Evolutionary conservation across 1,140 invertebrate species (phyloP).

Genomic region (Platorchestia sp.): DNA sequence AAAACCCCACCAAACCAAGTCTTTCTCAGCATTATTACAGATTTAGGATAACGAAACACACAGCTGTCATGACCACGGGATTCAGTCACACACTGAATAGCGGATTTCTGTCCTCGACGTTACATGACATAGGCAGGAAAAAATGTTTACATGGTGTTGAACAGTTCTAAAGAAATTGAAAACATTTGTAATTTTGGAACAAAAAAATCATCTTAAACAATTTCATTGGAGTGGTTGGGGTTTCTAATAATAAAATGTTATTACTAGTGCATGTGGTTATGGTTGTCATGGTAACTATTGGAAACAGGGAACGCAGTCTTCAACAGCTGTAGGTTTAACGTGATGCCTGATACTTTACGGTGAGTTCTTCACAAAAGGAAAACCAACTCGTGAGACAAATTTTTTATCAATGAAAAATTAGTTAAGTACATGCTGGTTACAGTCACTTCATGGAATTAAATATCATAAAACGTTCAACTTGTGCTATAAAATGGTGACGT

Average conservation of each 20-base stretch:
- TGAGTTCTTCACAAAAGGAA: neutral
- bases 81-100: neutral
- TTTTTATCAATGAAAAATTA: neutral
- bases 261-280: neutral
- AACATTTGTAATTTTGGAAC: neutral
- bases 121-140: neutral
- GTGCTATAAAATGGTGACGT: neutral
- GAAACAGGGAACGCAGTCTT: neutral
- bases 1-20: conserved; percentile 78
- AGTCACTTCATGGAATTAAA: neutral
- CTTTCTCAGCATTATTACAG: conserved; percentile 58
- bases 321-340: neutral
- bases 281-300: neutral
- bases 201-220: neutral
- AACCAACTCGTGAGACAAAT: neutral
- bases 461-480: neutral
- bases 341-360: neutral
- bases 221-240: neutral
- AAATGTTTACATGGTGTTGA: neutral
- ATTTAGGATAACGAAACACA: neutral
- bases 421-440: neutral
- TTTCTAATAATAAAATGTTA: neutral
- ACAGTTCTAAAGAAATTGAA: neutral
- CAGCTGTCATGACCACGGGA: neutral
- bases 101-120: neutral